Conservation (phyloP, 1,140 invertebrate species). For the Macrocentrus cingulum region DNA sequence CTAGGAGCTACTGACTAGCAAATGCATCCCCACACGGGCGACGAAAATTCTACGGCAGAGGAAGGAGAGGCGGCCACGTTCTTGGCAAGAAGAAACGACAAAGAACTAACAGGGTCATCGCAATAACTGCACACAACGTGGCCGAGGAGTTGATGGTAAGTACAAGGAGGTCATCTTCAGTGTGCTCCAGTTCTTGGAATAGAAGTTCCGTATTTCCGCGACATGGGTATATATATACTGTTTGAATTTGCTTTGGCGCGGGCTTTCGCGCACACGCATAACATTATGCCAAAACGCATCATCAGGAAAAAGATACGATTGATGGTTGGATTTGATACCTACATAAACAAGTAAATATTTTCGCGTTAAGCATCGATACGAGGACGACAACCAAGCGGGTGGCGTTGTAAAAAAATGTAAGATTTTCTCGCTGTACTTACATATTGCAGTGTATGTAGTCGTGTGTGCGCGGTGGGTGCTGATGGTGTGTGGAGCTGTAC, state of each 20-base stretch:
- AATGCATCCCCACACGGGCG: conserved; percentile 36
- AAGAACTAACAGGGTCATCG: conserved; percentile 46
- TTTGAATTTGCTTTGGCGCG: conserved; percentile 6
- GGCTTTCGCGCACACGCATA: no score
- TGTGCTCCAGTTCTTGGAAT: background rate
- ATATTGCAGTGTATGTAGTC: no score
- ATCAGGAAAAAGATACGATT: no score
- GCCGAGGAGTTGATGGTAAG: background rate
- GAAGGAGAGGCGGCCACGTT: conserved; percentile 37
- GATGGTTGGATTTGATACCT: no score
- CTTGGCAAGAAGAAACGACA: conserved; percentile 47
- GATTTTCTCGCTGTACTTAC: no score
- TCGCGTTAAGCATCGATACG: no score
- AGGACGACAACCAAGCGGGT: no score
- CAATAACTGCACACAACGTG: background rate
- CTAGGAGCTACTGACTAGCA: conserved; percentile 37
- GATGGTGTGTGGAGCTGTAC: no score
- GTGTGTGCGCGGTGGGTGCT: no score
- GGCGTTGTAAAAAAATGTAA: no score
- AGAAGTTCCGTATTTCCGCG: background rate
- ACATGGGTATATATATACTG: background rate
- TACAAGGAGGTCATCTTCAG: conserved; percentile 12
- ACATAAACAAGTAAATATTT: no score
- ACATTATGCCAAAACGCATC: no score
- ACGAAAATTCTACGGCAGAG: conserved; percentile 32